Percentiles rank a stretch among this genome's conserved stretches.
Conservation (phyloP, 2,797 vertebrate species). For the Falco biarmicus region DNA sequence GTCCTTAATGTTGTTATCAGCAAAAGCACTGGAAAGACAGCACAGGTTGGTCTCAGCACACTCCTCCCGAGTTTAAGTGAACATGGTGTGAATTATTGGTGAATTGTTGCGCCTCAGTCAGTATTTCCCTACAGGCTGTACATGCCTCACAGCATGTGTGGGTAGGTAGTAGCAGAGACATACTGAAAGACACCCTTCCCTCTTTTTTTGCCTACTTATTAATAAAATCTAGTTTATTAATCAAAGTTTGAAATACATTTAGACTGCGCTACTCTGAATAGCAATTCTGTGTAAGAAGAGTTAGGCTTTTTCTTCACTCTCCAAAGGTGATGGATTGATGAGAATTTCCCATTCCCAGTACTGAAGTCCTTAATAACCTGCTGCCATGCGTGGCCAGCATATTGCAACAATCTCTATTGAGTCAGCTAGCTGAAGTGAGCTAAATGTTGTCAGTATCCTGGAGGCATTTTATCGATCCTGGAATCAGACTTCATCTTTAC, state of each 20-base stretch:
- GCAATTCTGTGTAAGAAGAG: not conserved
- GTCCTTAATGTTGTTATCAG: not conserved
- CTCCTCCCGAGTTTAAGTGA: not conserved
- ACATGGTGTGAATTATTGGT: not conserved
- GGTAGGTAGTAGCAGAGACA: not conserved
- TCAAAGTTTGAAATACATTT: not conserved
- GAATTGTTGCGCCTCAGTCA: not conserved
- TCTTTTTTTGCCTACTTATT: not conserved
- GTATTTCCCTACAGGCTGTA: not conserved
- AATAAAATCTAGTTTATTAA: not conserved
- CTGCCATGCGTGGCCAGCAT: not conserved
- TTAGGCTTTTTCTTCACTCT: not conserved
- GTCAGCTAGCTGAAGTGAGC: not conserved
- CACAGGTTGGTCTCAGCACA: not conserved
- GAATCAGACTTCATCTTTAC: not conserved
- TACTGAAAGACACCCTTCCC: not conserved
- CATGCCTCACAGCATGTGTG: fast-evolving
- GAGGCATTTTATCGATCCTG: not conserved
- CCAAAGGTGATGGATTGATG: not conserved
- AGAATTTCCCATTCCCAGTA: not conserved
- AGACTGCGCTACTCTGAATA: not conserved
- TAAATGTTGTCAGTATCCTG: not conserved
- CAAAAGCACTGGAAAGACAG: not conserved
- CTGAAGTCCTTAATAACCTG: not conserved
- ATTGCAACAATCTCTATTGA: not conserved